Percentiles rank a stretch among this genome's conserved stretches.
Evolutionary conservation across 2,797 vertebrate species (phyloP).

Genomic region (Pelodytes ibericus): DNA sequence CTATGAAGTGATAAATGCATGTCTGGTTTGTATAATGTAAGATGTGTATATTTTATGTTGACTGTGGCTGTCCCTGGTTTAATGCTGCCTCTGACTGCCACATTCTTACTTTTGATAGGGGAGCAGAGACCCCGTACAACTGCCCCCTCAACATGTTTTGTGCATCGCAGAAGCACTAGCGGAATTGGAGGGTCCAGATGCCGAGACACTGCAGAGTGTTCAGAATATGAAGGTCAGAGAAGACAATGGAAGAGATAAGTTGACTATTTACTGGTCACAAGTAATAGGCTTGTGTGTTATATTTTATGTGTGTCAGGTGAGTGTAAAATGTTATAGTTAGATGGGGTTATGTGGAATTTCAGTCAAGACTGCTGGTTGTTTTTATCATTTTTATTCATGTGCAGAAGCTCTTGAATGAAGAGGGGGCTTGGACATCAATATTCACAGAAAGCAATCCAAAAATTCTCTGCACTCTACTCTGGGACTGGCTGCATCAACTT

Average conservation of each 20-base stretch:
- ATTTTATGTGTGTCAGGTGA: too few relatives aligned
- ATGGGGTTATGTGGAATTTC: too few relatives aligned
- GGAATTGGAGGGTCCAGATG: constrained; percentile 63
- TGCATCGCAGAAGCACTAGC: constrained; percentile 75
- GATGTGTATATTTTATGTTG: too few relatives aligned
- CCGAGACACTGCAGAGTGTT: constrained; percentile 67
- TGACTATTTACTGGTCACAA: too few relatives aligned
- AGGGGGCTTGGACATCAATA: constrained; percentile 76
- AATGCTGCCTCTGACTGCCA: not conserved
- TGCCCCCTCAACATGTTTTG: constrained; percentile 37
- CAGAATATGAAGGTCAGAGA: constrained; percentile 70
- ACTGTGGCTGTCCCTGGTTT: not conserved
- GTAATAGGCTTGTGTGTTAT: too few relatives aligned
- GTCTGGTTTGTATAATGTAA: too few relatives aligned
- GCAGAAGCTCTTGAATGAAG: constrained; percentile 72
- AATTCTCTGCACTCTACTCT: constrained; percentile 75
- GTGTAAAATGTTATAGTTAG: too few relatives aligned
- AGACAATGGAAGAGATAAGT: not conserved
- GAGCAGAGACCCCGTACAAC: not conserved
- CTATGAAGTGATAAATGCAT: too few relatives aligned
- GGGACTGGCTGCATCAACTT: constrained; percentile 80
- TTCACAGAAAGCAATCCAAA: constrained; percentile 74
- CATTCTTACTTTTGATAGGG: constrained; percentile 24
- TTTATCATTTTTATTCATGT: not conserved
- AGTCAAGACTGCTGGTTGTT: not conserved